phyloP scores from a whole-genome alignment of 2,888 invertebrate species.

The Drosophila histrio region DNA sequence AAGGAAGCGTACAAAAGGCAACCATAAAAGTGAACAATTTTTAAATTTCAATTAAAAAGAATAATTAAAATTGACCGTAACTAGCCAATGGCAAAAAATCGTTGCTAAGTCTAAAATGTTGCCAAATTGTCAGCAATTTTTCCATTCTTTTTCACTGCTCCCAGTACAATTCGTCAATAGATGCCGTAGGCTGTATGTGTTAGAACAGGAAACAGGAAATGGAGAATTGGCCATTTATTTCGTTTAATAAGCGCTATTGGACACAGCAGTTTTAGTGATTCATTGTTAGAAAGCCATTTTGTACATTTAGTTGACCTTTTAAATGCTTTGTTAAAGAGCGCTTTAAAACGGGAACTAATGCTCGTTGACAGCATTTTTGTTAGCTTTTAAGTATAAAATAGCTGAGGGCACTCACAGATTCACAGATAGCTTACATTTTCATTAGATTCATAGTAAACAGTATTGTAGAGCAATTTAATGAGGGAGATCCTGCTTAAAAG shows the following conservation, averaged over 20 bases:
- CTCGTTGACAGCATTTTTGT: too few species aligned
- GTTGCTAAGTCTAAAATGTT: conserved; percentile 46
- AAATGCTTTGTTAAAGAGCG: not conserved
- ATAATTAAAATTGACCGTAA: not conserved
- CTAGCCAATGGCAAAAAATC: conserved; percentile 12
- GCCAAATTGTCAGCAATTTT: conserved; percentile 19
- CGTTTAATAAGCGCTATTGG: conserved; percentile 50
- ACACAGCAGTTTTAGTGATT: conserved; percentile 32
- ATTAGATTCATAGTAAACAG: too few species aligned
- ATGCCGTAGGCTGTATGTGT: not conserved
- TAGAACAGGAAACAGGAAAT: conserved; percentile 9
- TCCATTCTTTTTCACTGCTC: conserved; percentile 2
- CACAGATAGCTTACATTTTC: too few species aligned
- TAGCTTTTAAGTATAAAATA: not conserved
- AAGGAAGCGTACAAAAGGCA: not conserved
- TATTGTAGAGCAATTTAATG: too few species aligned
- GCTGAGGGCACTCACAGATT: too few species aligned
- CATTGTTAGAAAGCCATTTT: not conserved
- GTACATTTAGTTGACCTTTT: not conserved
- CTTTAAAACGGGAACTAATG: too few species aligned
- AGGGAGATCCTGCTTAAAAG: too few species aligned
- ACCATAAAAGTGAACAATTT: not conserved
- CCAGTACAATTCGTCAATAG: conserved; percentile 1
- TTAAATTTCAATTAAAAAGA: conserved; percentile 48
- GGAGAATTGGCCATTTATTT: not conserved